These are phyloP conservation scores for Apotomis betuletana DNA, from an alignment of 2,888 invertebrate genomes.

Conservation along the genomic window DNA sequence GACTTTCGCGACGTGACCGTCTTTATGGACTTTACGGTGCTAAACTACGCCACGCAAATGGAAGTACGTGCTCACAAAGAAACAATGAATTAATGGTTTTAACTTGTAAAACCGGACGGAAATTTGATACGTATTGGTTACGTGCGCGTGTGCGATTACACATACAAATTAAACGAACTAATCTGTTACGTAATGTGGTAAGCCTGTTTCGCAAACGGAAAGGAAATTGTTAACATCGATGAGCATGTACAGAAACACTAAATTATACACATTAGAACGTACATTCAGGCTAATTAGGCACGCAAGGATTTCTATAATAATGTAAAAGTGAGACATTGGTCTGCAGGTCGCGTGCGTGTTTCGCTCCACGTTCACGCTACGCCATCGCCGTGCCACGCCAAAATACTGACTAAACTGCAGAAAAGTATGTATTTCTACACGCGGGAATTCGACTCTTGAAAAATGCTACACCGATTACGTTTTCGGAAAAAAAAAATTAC, in stretches of 20 bases:
- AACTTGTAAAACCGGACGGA: constrained; percentile 24
- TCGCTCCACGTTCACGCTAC: background rate
- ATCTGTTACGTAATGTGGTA: constrained; percentile 49
- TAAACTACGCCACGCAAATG: constrained; percentile 19
- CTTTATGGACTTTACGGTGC: constrained; percentile 25
- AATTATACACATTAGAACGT: constrained; percentile 55
- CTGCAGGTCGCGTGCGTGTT: constrained; percentile 52
- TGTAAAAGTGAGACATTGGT: constrained; percentile 52
- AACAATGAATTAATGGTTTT: constrained; percentile 29
- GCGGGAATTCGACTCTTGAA: background rate
- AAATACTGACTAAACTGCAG: constrained; percentile 16
- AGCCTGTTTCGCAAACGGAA: constrained; percentile 55
- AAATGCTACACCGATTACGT: background rate
- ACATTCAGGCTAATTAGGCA: constrained; percentile 54
- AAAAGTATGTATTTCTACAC: constrained; percentile 5
- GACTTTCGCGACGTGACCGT: constrained; percentile 30
- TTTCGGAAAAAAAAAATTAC: background rate
- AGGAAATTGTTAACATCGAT: constrained; percentile 57
- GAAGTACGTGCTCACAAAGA: constrained; percentile 16
- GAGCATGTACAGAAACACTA: constrained; percentile 55
- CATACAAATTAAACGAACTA: constrained; percentile 30
- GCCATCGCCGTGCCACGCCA: constrained; percentile 4
- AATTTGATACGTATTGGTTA: constrained; percentile 29
- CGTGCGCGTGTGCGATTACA: constrained; percentile 20
- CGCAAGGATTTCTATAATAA: constrained; percentile 49